Conservation (phyloP, 1,140 invertebrate species). For the Bombus sylvicola region DNA sequence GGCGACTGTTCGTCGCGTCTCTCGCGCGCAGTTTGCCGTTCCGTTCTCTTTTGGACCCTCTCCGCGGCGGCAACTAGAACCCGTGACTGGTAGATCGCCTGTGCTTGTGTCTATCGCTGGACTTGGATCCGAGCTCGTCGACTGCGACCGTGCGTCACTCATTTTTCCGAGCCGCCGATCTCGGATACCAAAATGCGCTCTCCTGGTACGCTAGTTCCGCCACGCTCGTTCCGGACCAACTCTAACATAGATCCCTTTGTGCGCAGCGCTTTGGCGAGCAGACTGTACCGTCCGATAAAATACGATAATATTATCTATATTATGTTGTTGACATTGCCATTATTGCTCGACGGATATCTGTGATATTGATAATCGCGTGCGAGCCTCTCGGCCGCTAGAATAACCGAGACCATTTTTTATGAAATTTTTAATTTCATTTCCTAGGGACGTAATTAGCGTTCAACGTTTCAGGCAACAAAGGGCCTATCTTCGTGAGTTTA, state of each 20-base stretch:
- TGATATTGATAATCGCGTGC: too few relatives aligned
- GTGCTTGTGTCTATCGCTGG: constrained; percentile 13
- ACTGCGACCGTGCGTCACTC: neutral
- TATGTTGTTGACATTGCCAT: too few relatives aligned
- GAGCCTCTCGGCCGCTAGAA: too few relatives aligned
- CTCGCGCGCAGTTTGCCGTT: constrained; percentile 2
- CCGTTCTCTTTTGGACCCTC: constrained; percentile 46
- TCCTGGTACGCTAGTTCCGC: neutral
- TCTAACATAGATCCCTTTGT: too few relatives aligned
- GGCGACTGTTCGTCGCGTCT: constrained; percentile 69
- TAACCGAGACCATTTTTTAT: neutral
- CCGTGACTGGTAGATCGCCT: constrained; percentile 31
- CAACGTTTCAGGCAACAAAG: neutral
- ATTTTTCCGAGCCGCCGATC: neutral
- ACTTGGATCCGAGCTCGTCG: constrained; percentile 36
- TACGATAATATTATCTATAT: neutral
- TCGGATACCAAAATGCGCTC: neutral
- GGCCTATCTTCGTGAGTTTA: too few relatives aligned
- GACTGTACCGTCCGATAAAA: neutral
- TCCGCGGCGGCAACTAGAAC: constrained; percentile 20
- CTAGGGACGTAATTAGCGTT: neutral
- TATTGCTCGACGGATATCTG: too few relatives aligned
- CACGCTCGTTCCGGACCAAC: neutral
- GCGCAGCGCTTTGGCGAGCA: neutral
- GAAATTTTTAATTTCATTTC: neutral